A percentile compares a stretch with the other conserved stretches of the same genome.
These are phyloP conservation scores for Nebria brevicollis DNA, from an alignment of 2,888 invertebrate genomes.

Conservation along the genomic window DNA sequence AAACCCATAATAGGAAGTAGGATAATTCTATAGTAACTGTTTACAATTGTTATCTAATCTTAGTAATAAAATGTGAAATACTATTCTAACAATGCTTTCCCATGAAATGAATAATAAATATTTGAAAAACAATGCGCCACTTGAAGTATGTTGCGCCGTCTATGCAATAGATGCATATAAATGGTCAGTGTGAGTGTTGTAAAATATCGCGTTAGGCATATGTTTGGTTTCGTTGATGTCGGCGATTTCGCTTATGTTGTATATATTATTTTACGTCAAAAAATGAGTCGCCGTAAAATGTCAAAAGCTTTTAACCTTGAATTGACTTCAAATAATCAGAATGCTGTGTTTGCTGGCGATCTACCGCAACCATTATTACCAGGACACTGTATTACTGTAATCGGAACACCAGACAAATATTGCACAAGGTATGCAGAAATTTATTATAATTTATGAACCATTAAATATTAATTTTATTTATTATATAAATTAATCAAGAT, in stretches of 20 bases:
- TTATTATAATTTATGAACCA: constrained; percentile 16
- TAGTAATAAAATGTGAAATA: not conserved
- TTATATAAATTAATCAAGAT: constrained; percentile 4
- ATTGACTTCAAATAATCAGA: constrained; percentile 53
- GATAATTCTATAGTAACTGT: constrained; percentile 14
- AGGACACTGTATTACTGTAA: constrained; percentile 55
- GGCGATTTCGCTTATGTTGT: constrained; percentile 23
- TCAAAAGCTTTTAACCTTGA: constrained; percentile 12
- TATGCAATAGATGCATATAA: not conserved
- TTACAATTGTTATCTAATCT: constrained; percentile 3
- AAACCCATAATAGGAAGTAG: not conserved
- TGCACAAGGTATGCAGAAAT: constrained; percentile 54
- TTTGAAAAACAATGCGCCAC: constrained; percentile 19
- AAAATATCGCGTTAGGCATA: constrained; percentile 5
- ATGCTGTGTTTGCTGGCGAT: constrained; percentile 52
- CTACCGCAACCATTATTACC: constrained; percentile 53
- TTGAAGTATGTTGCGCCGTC: constrained; percentile 11
- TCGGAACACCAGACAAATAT: constrained; percentile 51
- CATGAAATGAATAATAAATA: not conserved
- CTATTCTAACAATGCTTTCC: not conserved
- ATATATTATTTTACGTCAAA: not conserved
- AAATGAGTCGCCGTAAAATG: not conserved
- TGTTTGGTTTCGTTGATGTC: constrained; percentile 36
- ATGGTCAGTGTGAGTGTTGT: not conserved
- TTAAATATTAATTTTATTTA: not conserved